Evolutionary conservation across 2,113 vertebrate species (phyloP).

Genomic region (Anthoscopus minutus): DNA sequence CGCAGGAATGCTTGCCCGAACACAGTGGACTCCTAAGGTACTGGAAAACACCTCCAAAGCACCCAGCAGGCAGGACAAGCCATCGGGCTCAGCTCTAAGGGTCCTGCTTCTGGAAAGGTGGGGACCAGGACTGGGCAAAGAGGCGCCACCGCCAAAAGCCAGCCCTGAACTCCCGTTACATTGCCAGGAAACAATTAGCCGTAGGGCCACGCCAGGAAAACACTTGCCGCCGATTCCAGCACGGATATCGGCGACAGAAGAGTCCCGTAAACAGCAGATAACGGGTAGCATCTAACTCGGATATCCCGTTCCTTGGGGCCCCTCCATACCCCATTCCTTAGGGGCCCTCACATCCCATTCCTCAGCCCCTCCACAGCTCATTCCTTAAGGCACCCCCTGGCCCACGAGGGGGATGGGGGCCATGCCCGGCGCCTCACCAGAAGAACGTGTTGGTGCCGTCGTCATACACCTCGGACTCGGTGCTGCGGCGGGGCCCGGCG

Average conservation of each 20-base stretch:
- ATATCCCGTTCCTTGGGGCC: neutral
- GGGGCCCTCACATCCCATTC: neutral
- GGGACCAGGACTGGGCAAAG: rapidly evolving
- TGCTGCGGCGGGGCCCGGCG: constrained; percentile 64
- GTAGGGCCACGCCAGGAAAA: neutral
- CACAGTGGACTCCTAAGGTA: neutral
- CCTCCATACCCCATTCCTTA: neutral
- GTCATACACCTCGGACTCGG: constrained; percentile 90
- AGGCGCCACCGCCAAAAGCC: rapidly evolving
- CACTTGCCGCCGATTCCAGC: neutral
- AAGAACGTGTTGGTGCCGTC: constrained; percentile 98
- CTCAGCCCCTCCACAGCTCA: neutral
- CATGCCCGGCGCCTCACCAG: constrained; percentile 75
- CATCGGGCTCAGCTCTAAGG: rapidly evolving
- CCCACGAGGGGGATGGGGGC: neutral
- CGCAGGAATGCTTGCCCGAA: rapidly evolving
- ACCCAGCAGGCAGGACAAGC: neutral
- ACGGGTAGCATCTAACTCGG: neutral
- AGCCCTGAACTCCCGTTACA: neutral
- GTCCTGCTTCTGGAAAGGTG: neutral
- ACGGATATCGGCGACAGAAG: no score
- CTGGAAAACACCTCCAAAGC: neutral
- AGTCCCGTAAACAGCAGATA: rapidly evolving
- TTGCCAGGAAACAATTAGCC: rapidly evolving
- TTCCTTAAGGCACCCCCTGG: neutral